phyloP scores from a whole-genome alignment of 2,888 invertebrate genomes.

The Amphipyra tragopoginis region DNA sequence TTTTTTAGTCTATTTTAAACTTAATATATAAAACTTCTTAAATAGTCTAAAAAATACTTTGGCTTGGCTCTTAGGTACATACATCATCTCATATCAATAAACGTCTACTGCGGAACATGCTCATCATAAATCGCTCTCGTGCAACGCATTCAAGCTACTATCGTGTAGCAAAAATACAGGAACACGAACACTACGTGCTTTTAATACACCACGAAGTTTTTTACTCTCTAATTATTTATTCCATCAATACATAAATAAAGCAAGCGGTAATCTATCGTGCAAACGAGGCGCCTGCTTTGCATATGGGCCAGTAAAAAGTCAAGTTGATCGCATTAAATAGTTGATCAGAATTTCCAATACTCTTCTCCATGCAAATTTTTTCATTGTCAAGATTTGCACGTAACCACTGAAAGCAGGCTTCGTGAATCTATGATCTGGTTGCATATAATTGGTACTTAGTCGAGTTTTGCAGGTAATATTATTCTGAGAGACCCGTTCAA shows the following conservation, averaged over 20 bases:
- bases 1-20: too few relatives aligned
- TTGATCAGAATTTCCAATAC: slow-evolving; percentile 49
- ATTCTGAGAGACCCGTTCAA: slow-evolving; percentile 19
- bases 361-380: slow-evolving; percentile 56
- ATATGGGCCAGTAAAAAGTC: slow-evolving; percentile 52
- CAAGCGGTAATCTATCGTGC: slow-evolving; percentile 54
- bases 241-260: slow-evolving; percentile 38
- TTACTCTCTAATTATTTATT: slow-evolving; percentile 46
- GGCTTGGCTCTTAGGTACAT: too few relatives aligned
- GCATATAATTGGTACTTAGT: slow-evolving; percentile 62
- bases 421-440: slow-evolving; percentile 58
- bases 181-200: slow-evolving; percentile 29
- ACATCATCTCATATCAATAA: too few relatives aligned
- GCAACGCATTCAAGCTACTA: too few relatives aligned
- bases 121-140: too few relatives aligned
- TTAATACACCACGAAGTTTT: slow-evolving; percentile 32
- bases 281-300: slow-evolving; percentile 49
- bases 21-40: too few relatives aligned
- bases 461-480: slow-evolving; percentile 26
- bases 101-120: too few relatives aligned
- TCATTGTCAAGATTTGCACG: slow-evolving; percentile 64
- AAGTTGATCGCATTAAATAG: slow-evolving; percentile 48
- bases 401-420: slow-evolving; percentile 45
- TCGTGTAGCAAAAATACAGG: slow-evolving; percentile 19
- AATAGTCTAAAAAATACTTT: too few relatives aligned